Conservation (phyloP, 1,140 invertebrate species). For the Zaprionus capensis region DNA sequence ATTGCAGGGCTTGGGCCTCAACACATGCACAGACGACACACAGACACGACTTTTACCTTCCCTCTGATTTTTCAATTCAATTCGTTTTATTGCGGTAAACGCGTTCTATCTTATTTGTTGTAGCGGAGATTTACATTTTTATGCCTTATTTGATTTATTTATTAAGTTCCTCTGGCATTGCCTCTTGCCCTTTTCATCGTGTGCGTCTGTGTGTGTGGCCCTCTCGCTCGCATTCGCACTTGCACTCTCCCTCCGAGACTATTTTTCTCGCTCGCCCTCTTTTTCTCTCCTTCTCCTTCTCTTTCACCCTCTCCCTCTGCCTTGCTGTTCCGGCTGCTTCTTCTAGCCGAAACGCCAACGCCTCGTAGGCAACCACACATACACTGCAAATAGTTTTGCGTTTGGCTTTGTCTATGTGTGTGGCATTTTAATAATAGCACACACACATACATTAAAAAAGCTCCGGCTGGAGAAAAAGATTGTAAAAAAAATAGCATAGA, state of each 20-base stretch:
- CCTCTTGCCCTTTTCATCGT: constrained; percentile 6
- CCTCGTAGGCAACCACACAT: constrained; percentile 53
- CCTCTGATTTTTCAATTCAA: constrained; percentile 15
- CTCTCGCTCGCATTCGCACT: constrained; percentile 7
- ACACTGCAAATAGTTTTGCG: constrained; percentile 54
- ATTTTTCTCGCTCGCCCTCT: constrained; percentile 4
- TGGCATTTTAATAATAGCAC: constrained; percentile 75
- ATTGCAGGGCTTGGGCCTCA: constrained; percentile 35
- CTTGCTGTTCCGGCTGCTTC: constrained; percentile 34
- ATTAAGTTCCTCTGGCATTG: constrained; percentile 44
- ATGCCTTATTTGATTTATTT: constrained; percentile 72
- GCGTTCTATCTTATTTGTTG: not conserved
- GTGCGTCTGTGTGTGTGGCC: not conserved
- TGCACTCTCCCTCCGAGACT: constrained; percentile 15
- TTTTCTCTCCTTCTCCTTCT: not conserved
- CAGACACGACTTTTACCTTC: not conserved
- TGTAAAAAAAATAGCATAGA: not conserved
- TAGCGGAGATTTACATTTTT: constrained; percentile 46
- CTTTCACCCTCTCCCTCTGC: no score
- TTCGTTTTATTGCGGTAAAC: constrained; percentile 22
- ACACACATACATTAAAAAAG: constrained; percentile 65
- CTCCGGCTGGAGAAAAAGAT: constrained; percentile 66
- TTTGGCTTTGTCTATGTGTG: constrained; percentile 29
- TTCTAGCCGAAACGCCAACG: constrained; percentile 72
- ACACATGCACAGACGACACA: not conserved